A percentile compares a stretch with the other conserved stretches of the same genome.
phyloP scores from a whole-genome alignment of 2,113 vertebrate species.

The Reinhardtius hippoglossoides region DNA sequence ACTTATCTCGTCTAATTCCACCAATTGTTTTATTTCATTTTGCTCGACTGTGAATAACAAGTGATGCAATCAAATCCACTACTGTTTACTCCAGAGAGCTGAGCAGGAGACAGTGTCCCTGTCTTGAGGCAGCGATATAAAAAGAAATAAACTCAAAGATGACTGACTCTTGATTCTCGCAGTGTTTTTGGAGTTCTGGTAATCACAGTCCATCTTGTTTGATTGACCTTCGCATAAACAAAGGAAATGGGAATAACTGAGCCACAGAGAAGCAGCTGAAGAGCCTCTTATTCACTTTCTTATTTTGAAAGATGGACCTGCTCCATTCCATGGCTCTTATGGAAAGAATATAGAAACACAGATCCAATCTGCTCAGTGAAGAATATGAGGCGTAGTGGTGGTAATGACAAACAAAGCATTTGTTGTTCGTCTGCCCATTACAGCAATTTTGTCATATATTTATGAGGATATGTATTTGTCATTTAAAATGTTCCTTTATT shows the following conservation, averaged over 20 bases:
- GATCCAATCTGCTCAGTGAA: too few species aligned
- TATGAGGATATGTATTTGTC: neutral
- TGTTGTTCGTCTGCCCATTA: too few species aligned
- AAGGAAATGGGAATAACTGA: slow-evolving; percentile 49
- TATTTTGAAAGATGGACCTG: slow-evolving; percentile 20
- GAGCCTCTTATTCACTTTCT: slow-evolving; percentile 12
- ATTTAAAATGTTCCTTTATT: too few species aligned
- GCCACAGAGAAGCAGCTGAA: slow-evolving; percentile 9
- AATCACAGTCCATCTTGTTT: slow-evolving; percentile 51
- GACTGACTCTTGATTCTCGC: slow-evolving; percentile 51
- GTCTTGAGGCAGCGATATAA: too few species aligned
- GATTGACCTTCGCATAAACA: slow-evolving; percentile 42
- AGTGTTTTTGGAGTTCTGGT: slow-evolving; percentile 16
- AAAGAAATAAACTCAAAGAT: too few species aligned
- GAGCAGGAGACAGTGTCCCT: neutral
- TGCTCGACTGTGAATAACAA: neutral
- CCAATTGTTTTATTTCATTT: neutral
- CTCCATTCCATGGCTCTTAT: too few species aligned
- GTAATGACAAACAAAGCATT: too few species aligned
- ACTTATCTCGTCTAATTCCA: neutral
- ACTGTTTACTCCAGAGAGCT: neutral
- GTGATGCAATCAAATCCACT: neutral
- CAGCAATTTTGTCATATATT: too few species aligned
- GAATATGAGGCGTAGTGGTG: neutral
- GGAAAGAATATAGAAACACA: too few species aligned